Percentiles rank a stretch among this genome's conserved stretches.
phyloP scores from a whole-genome alignment of 2,797 vertebrate genomes.

The Gallinago solitaria region DNA sequence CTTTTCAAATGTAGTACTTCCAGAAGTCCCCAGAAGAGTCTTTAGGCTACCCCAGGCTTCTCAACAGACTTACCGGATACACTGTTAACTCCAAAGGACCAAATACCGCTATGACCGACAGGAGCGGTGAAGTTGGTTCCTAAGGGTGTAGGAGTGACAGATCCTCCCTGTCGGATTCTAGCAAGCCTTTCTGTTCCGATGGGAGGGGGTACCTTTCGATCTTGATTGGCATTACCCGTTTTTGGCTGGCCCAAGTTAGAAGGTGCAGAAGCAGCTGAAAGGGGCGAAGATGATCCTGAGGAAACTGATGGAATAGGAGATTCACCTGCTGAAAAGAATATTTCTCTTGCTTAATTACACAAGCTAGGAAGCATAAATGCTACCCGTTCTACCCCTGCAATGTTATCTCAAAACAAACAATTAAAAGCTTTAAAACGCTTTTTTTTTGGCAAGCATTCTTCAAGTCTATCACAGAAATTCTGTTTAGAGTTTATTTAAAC shows the following conservation, averaged over 20 bases:
- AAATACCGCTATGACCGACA: slow-evolving; percentile 97
- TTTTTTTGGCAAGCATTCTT: background rate
- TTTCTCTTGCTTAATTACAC: slow-evolving; percentile 76
- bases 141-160: slow-evolving; percentile 89
- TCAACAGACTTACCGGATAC: slow-evolving; percentile 83
- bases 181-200: slow-evolving; percentile 96
- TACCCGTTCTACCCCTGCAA: background rate
- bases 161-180: slow-evolving; percentile 94
- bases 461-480: background rate
- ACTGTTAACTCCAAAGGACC: slow-evolving; percentile 97
- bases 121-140: slow-evolving; percentile 94
- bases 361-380: background rate
- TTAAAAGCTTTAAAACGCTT: background rate
- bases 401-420: background rate
- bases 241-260: slow-evolving; percentile 89
- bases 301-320: slow-evolving; percentile 93
- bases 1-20: background rate
- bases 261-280: slow-evolving; percentile 89
- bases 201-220: slow-evolving; percentile 95
- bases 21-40: rapidly evolving
- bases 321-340: slow-evolving; percentile 88
- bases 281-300: slow-evolving; percentile 91
- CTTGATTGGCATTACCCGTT: slow-evolving; percentile 82
- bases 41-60: rapidly evolving
- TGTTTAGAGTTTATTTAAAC: background rate